Conservation (phyloP, 2,888 invertebrate species). For the Gymnosoma rotundatum region DNA sequence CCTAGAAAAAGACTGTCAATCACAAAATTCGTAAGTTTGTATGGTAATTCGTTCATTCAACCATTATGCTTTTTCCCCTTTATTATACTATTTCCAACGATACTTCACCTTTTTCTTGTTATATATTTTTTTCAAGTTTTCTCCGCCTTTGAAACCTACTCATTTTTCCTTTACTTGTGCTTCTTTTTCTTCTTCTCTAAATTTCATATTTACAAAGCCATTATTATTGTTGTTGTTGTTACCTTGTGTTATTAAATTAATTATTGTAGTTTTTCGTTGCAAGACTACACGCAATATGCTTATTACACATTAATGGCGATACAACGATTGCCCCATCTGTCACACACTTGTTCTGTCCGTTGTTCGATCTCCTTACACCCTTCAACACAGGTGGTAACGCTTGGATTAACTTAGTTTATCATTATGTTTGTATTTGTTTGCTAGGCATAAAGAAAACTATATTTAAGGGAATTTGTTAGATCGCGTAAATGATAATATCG, state of each 20-base stretch:
- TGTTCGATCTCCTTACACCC: not conserved
- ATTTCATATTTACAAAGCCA: slow-evolving; percentile 11
- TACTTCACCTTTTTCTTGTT: slow-evolving; percentile 12
- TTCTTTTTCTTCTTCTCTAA: slow-evolving; percentile 1
- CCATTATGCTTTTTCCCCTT: slow-evolving; percentile 7
- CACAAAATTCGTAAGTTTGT: slow-evolving; percentile 35
- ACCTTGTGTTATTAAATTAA: not conserved
- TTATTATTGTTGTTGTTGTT: slow-evolving; percentile 25
- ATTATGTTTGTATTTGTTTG: not conserved
- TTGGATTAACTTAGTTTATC: not conserved
- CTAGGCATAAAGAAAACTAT: too few relatives aligned
- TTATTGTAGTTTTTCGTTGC: slow-evolving; percentile 34
- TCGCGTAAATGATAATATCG: too few relatives aligned
- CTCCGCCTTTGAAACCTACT: slow-evolving; percentile 19
- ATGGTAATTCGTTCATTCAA: slow-evolving; percentile 28
- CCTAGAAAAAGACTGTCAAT: slow-evolving; percentile 25
- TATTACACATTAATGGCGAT: slow-evolving; percentile 78
- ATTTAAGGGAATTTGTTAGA: too few relatives aligned
- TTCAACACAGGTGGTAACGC: not conserved
- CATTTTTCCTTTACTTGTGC: not conserved
- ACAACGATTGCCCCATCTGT: slow-evolving; percentile 67
- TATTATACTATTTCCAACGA: slow-evolving; percentile 24
- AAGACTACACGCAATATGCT: slow-evolving; percentile 77
- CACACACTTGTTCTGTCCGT: slow-evolving; percentile 51
- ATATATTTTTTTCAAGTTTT: slow-evolving; percentile 8